A percentile compares a stretch with the other conserved stretches of the same genome.
These are phyloP conservation scores for Sarcoramphus papa DNA, from an alignment of 2,797 vertebrate species.

Conservation along the genomic window DNA sequence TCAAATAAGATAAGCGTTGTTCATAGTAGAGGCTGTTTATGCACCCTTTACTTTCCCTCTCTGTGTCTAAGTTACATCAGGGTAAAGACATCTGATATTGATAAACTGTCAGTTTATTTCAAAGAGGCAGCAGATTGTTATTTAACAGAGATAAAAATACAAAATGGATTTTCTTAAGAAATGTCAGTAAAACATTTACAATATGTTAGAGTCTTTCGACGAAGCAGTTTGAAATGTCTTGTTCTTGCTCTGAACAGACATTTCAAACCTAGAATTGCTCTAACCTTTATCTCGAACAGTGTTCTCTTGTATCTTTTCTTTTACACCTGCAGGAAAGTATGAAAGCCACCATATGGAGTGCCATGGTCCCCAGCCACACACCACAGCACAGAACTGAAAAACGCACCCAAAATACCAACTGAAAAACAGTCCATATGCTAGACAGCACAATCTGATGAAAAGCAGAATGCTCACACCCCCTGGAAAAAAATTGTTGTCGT, in stretches of 20 bases:
- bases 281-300: slow-evolving; percentile 42
- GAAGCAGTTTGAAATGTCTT: slow-evolving; percentile 39
- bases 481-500: background rate
- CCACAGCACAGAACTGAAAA: slow-evolving; percentile 14
- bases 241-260: slow-evolving; percentile 22
- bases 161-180: slow-evolving; percentile 64
- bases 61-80: background rate
- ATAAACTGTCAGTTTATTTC: slow-evolving; percentile 64
- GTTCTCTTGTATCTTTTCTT: slow-evolving; percentile 40
- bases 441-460: slow-evolving; percentile 40
- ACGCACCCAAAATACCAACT: slow-evolving; percentile 34
- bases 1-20: background rate
- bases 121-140: slow-evolving; percentile 57
- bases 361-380: background rate
- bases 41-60: background rate
- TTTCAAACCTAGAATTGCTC: slow-evolving; percentile 34
- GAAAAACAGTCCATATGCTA: slow-evolving; percentile 57
- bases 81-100: slow-evolving; percentile 59
- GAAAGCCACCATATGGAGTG: slow-evolving; percentile 42
- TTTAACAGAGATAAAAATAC: slow-evolving; percentile 64
- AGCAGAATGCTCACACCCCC: slow-evolving; percentile 5
- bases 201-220: slow-evolving; percentile 37
- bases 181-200: slow-evolving; percentile 66
- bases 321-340: slow-evolving; percentile 47
- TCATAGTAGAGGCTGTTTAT: background rate